phyloP scores from a whole-genome alignment of 2,888 invertebrate genomes.

The Hermaeophaga mercurialis region DNA sequence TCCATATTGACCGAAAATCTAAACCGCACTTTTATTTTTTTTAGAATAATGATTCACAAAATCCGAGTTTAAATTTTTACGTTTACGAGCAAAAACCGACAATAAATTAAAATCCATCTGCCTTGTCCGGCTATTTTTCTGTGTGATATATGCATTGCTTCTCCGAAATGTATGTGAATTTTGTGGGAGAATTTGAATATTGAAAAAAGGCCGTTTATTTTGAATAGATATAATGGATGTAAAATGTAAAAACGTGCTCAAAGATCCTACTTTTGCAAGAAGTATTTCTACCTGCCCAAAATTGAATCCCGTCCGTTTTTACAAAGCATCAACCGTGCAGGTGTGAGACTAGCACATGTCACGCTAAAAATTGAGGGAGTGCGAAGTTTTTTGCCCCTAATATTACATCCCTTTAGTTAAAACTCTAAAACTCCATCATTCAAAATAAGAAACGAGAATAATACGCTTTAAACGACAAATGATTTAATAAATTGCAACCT shows the following conservation, averaged over 20 bases:
- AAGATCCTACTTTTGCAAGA: conserved; percentile 39
- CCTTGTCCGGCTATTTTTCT: conserved; percentile 23
- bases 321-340: conserved; percentile 46
- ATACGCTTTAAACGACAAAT: too few relatives aligned
- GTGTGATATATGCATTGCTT: conserved; percentile 34
- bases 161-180: conserved; percentile 28
- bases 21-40: too few relatives aligned
- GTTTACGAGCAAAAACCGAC: too few relatives aligned
- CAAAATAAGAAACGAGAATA: too few relatives aligned
- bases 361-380: conserved; percentile 41
- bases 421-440: too few relatives aligned
- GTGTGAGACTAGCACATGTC: conserved; percentile 52
- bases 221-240: conserved; percentile 40
- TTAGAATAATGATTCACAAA: too few relatives aligned
- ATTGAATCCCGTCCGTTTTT: conserved; percentile 40
- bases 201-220: conserved; percentile 34
- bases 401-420: too few relatives aligned
- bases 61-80: too few relatives aligned
- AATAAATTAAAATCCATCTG: conserved; percentile 25
- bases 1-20: too few relatives aligned
- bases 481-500: too few relatives aligned
- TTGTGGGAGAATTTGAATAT: conserved; percentile 38
- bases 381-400: conserved; percentile 23
- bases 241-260: conserved; percentile 40
- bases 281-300: conserved; percentile 48